Conservation (phyloP, 2,888 invertebrate species). For the Zonitis immaculata region DNA sequence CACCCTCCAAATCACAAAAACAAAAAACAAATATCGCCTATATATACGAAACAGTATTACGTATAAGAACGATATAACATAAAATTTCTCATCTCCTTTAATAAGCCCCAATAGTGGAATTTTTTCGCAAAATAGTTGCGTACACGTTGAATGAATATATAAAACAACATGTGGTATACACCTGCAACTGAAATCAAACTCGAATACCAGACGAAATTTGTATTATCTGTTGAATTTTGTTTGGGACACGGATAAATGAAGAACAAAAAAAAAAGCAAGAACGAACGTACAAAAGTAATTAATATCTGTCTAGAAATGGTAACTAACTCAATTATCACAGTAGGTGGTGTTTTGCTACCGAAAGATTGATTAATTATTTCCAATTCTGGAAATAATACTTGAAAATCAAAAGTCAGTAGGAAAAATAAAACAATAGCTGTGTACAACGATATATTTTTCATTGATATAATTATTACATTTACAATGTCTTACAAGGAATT, state of each 20-base stretch:
- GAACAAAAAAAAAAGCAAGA: slow-evolving; percentile 8
- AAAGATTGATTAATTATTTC: slow-evolving; percentile 35
- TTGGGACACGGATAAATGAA: neutral
- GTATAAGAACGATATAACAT: too few relatives aligned
- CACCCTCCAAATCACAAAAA: too few relatives aligned
- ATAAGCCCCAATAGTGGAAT: slow-evolving; percentile 35
- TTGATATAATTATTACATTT: too few relatives aligned
- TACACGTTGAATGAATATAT: slow-evolving; percentile 34
- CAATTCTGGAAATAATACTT: slow-evolving; percentile 19
- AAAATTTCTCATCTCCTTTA: slow-evolving; percentile 25
- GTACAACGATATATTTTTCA: too few relatives aligned
- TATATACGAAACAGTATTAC: too few relatives aligned
- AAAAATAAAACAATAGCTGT: too few relatives aligned
- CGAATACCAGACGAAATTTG: slow-evolving; percentile 6
- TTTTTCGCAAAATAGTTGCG: too few relatives aligned
- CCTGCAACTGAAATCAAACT: slow-evolving; percentile 15
- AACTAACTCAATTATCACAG: slow-evolving; percentile 31
- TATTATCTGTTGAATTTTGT: slow-evolving; percentile 16
- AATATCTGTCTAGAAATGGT: slow-evolving; percentile 21
- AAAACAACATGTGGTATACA: slow-evolving; percentile 35
- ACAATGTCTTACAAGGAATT: neutral
- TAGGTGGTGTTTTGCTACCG: slow-evolving; percentile 35
- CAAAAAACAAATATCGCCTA: slow-evolving; percentile 23
- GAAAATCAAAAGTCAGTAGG: slow-evolving; percentile 14
- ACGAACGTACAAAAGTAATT: too few relatives aligned